Evolutionary conservation across 2,888 invertebrate species (phyloP).

Genomic region (Epirrhoe alternata): DNA sequence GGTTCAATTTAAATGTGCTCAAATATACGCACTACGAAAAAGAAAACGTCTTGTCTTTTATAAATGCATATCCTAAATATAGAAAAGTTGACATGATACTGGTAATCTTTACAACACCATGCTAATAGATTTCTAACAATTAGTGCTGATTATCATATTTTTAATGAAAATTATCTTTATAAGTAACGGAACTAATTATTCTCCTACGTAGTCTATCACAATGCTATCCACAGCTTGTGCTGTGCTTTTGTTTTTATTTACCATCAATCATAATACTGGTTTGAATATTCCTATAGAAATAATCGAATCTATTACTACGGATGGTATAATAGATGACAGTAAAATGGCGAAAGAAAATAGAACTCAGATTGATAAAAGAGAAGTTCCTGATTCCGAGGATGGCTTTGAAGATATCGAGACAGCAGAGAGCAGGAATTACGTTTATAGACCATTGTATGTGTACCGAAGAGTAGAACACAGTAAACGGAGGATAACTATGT

Average conservation of each 20-base stretch:
- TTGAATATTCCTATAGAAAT: conserved; percentile 26
- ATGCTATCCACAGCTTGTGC: conserved; percentile 18
- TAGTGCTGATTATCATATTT: conserved; percentile 21
- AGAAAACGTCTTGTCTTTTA: not conserved
- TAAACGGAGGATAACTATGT: conserved; percentile 75
- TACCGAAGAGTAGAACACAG: conserved; percentile 74
- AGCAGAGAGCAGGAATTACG: conserved; percentile 65
- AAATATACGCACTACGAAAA: conserved; percentile 11
- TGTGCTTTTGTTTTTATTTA: conserved; percentile 1
- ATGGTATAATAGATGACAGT: conserved; percentile 10
- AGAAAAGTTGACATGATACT: conserved; percentile 18
- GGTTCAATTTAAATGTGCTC: conserved; percentile 5
- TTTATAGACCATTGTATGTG: conserved; percentile 71
- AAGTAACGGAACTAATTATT: conserved; percentile 16
- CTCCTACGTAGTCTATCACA: conserved; percentile 6
- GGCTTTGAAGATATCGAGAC: conserved; percentile 53
- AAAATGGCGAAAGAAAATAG: conserved; percentile 5
- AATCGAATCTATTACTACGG: not conserved
- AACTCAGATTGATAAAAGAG: conserved; percentile 22
- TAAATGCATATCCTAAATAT: not conserved
- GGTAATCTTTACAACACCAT: conserved; percentile 9
- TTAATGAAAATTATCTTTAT: conserved; percentile 21
- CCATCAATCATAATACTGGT: conserved; percentile 11
- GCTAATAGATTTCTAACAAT: conserved; percentile 12
- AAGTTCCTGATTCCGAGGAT: conserved; percentile 13